phyloP scores from a whole-genome alignment of 2,113 vertebrate genomes.

The Pachycephala philippinensis region DNA sequence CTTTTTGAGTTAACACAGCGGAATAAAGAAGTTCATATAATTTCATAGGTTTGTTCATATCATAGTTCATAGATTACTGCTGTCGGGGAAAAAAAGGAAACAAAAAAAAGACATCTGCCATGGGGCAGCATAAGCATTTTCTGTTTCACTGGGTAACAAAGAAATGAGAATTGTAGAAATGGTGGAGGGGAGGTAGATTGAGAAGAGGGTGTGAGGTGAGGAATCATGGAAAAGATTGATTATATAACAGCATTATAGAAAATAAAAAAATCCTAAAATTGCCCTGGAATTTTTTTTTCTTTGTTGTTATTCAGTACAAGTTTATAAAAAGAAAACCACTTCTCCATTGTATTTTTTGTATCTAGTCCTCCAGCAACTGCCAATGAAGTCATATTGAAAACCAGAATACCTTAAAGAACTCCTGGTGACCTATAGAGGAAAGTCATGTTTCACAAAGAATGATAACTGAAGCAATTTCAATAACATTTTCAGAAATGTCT shows the following conservation, averaged over 20 bases:
- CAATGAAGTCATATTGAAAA: not conserved
- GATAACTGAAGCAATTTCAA: not conserved
- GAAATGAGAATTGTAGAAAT: not conserved
- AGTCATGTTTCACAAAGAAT: not conserved
- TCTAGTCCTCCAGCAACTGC: not conserved
- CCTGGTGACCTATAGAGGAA: not conserved
- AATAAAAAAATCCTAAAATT: not conserved
- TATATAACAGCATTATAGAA: not conserved
- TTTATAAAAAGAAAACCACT: not conserved
- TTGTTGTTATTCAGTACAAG: not conserved
- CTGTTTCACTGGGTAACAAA: not conserved
- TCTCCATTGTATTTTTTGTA: not conserved
- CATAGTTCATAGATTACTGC: not conserved
- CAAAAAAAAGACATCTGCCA: not conserved
- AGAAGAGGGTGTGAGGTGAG: not conserved
- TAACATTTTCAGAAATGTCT: not conserved
- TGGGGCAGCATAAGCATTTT: not conserved
- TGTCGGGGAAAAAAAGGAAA: not conserved
- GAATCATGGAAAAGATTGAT: not conserved
- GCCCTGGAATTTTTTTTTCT: not conserved
- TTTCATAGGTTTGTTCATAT: not conserved
- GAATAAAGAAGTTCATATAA: slow-evolving; percentile 46
- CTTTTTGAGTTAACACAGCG: slow-evolving; percentile 26
- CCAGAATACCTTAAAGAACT: not conserved
- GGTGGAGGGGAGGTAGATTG: not conserved